Conservation (phyloP, 2,888 invertebrate species). For the Incurvaria masculella region DNA sequence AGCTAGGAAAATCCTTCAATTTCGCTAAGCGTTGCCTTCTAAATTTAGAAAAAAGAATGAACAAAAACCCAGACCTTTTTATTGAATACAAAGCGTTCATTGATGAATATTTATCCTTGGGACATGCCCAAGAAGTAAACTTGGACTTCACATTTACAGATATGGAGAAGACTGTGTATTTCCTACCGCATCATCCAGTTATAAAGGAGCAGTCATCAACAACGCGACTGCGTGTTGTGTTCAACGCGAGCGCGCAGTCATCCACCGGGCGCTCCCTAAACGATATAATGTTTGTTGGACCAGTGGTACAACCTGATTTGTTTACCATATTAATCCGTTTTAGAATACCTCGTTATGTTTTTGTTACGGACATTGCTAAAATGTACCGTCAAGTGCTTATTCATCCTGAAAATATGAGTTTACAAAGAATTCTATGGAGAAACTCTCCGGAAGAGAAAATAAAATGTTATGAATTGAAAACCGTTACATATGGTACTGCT, state of each 20-base stretch:
- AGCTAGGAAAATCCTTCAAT: conserved; percentile 7
- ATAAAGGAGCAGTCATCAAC: conserved; percentile 5
- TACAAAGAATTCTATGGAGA: conserved; percentile 6
- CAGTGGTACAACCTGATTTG: conserved; percentile 7
- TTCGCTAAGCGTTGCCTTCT: conserved; percentile 5
- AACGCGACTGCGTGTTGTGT: conserved; percentile 8
- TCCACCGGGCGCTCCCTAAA: conserved; percentile 5
- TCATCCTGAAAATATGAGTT: background rate
- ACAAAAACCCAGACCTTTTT: conserved; percentile 1
- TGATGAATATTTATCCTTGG: conserved; percentile 12
- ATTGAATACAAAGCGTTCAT: conserved; percentile 12
- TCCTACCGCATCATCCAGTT: conserved; percentile 9
- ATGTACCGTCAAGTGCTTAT: conserved; percentile 6
- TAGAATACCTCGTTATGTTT: background rate
- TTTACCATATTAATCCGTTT: conserved; percentile 3
- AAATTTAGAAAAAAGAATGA: conserved; percentile 5
- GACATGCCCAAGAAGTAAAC: conserved; percentile 12
- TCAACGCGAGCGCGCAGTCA: conserved; percentile 7
- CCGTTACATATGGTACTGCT: conserved; percentile 17
- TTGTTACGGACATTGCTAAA: conserved; percentile 2
- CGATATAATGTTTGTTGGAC: conserved; percentile 5
- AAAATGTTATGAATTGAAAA: conserved; percentile 12
- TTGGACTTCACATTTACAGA: background rate
- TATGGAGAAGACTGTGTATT: conserved; percentile 5
- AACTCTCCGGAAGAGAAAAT: conserved; percentile 4